Evolutionary conservation across 2,888 invertebrate species (phyloP).

Genomic region (Neocrepidodera transversa): DNA sequence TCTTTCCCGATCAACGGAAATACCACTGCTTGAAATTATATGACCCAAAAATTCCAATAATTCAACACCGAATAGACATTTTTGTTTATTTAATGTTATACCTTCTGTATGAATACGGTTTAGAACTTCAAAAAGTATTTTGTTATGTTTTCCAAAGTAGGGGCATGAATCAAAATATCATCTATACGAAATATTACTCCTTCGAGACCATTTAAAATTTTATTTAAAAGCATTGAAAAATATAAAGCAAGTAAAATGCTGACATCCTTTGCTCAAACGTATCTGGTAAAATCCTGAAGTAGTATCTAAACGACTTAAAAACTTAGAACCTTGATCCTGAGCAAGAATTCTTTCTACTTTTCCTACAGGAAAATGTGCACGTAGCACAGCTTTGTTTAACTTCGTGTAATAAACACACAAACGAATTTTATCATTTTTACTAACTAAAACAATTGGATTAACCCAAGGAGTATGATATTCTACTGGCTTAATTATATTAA

Average conservation of each 20-base stretch:
- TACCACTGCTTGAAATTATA: background rate
- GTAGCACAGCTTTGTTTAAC: slow-evolving; percentile 36
- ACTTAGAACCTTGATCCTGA: slow-evolving; percentile 35
- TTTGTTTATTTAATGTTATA: slow-evolving; percentile 43
- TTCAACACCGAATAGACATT: slow-evolving; percentile 38
- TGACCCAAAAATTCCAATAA: slow-evolving; percentile 43
- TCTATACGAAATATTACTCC: slow-evolving; percentile 31
- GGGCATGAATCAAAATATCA: slow-evolving; percentile 35
- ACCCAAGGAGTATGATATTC: background rate
- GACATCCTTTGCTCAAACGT: slow-evolving; percentile 19
- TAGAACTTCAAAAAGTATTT: too few relatives aligned
- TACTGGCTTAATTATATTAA: too few relatives aligned
- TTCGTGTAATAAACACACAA: slow-evolving; percentile 37
- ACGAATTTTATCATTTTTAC: slow-evolving; percentile 25
- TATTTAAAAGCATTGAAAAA: slow-evolving; percentile 26
- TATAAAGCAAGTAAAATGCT: slow-evolving; percentile 35
- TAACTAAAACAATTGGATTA: slow-evolving; percentile 25
- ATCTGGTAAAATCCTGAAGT: slow-evolving; percentile 33
- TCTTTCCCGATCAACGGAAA: slow-evolving; percentile 27
- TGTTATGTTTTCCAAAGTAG: slow-evolving; percentile 39
- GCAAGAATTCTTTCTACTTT: slow-evolving; percentile 39
- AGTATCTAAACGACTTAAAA: slow-evolving; percentile 13
- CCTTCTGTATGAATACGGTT: slow-evolving; percentile 37
- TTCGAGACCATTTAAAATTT: slow-evolving; percentile 16
- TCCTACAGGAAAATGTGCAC: slow-evolving; percentile 42